These are phyloP conservation scores for Lucifuga dentata DNA, from an alignment of 2,113 vertebrate genomes.

Conservation along the genomic window DNA sequence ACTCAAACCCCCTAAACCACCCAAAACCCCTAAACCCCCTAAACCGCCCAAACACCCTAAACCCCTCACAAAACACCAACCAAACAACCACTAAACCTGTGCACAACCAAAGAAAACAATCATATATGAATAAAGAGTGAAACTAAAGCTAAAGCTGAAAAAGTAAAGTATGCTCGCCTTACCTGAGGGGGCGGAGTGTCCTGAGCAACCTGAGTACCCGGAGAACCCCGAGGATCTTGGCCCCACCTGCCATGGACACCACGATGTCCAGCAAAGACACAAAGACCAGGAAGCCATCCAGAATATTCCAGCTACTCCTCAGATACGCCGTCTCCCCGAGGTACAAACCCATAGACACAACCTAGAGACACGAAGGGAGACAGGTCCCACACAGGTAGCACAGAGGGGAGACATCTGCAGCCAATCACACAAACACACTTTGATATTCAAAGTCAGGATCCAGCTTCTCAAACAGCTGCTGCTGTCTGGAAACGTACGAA, in stretches of 20 bases:
- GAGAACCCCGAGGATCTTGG: constrained; percentile 79
- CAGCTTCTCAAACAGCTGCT: constrained; percentile 11
- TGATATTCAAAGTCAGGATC: constrained; percentile 37
- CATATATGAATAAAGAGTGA: too few relatives aligned
- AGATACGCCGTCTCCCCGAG: constrained; percentile 75
- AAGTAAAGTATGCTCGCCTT: constrained; percentile 19
- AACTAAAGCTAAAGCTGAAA: not conserved
- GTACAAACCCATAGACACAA: constrained; percentile 78
- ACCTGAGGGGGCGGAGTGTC: constrained; percentile 84
- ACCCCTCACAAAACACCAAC: too few relatives aligned
- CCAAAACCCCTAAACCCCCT: too few relatives aligned
- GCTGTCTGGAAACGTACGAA: not conserved
- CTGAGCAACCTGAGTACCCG: constrained; percentile 76
- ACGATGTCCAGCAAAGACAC: constrained; percentile 78
- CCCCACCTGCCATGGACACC: constrained; percentile 78
- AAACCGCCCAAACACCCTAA: too few relatives aligned
- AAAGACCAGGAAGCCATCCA: constrained; percentile 79
- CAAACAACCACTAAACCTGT: too few relatives aligned
- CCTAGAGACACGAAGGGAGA: constrained; percentile 44
- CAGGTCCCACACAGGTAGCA: not conserved
- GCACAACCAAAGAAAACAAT: too few relatives aligned
- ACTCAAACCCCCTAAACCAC: too few relatives aligned
- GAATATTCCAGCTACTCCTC: constrained; percentile 80
- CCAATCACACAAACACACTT: not conserved
- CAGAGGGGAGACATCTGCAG: too few relatives aligned